Base-by-base conservation (phyloP, 2,797 vertebrate genomes). In the Danio albolineatus region DNA sequence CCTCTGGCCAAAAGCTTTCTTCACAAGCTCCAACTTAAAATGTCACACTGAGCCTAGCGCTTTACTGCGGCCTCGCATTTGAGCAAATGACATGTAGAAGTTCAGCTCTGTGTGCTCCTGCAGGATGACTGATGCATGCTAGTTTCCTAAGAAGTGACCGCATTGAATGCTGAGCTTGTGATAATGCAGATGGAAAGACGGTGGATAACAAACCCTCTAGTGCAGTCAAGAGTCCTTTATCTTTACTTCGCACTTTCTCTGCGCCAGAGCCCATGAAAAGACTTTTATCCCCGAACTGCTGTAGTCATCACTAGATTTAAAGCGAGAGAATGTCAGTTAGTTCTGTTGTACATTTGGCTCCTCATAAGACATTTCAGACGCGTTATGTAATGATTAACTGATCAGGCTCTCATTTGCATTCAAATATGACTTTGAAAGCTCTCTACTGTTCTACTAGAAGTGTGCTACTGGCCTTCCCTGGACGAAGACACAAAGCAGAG, bases 61-160 rank as follows among this genome's bases (percentile, higher is more conserved):
- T 76, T 82, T 86, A 86, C 89, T 74, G 85, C 83, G 86, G 85
- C 85, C 87, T 85, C 84, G 86, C 84, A 82, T 89, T 85, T 86
- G 86, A 83, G 87, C 91, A 90, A 91, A 88, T 92, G 89, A 91
- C 91, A 90, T 91, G 89, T 89, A 87, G 83, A 87, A 90, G 89
- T 83, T 87, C 81, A 83, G 81, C 79, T 82, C 87, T 73, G 84
- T 88, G 46, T 72, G 89, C 88, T 86, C 89, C 90, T 88, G 80
- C 81, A 79, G 86, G 86, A 92, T 93, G 93, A 93, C 91, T 91
- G 91, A 94, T 91, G 89, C 86, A 88, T 89, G 85, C 89, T 88
- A 84, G 73, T 85, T 82, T 86, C 84, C 81, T 82, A 43, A 91
- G 89, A 88, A 85, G 86, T 90, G 91, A 92, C 90, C 91, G 86